A percentile compares a stretch with the other conserved stretches of the same genome.
Evolutionary conservation across 1,140 invertebrate species (phyloP).

Genomic region (Megalopta genalis): DNA sequence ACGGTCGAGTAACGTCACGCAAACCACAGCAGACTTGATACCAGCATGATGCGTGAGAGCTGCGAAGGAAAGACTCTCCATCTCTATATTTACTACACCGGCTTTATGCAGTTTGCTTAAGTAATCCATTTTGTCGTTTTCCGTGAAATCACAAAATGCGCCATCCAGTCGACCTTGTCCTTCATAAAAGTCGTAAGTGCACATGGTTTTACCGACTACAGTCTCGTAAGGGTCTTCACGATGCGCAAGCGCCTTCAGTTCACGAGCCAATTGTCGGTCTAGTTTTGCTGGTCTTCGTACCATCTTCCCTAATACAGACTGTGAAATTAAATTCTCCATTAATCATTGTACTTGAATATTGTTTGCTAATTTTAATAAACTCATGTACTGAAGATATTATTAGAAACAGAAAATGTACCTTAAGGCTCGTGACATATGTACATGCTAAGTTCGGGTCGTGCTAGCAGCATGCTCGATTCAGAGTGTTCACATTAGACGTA

Average conservation of each 20-base stretch:
- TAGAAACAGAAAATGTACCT: too few species aligned
- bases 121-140: slow-evolving; percentile 94
- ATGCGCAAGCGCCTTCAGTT: slow-evolving; percentile 87
- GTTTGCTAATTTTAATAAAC: too few species aligned
- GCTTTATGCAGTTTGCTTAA: slow-evolving; percentile 87
- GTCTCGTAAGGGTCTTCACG: slow-evolving; percentile 90
- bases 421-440: too few species aligned
- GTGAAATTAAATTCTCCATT: slow-evolving; percentile 55
- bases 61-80: slow-evolving; percentile 96
- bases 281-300: slow-evolving; percentile 90
- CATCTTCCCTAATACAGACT: slow-evolving; percentile 94
- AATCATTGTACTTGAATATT: too few species aligned
- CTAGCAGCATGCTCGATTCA: too few species aligned
- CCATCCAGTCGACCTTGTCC: slow-evolving; percentile 97
- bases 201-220: slow-evolving; percentile 95
- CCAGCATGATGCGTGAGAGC: slow-evolving; percentile 97
- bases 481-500: too few species aligned
- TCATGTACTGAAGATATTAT: too few species aligned
- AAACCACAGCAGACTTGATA: slow-evolving; percentile 94
- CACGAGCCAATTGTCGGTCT: slow-evolving; percentile 88
- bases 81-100: slow-evolving; percentile 98
- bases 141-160: slow-evolving; percentile 96
- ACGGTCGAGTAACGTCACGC: slow-evolving; percentile 95
- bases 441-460: too few species aligned
- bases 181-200: slow-evolving; percentile 98